phyloP scores from a whole-genome alignment of 2,113 vertebrate genomes.

The Theristicus caerulescens region DNA sequence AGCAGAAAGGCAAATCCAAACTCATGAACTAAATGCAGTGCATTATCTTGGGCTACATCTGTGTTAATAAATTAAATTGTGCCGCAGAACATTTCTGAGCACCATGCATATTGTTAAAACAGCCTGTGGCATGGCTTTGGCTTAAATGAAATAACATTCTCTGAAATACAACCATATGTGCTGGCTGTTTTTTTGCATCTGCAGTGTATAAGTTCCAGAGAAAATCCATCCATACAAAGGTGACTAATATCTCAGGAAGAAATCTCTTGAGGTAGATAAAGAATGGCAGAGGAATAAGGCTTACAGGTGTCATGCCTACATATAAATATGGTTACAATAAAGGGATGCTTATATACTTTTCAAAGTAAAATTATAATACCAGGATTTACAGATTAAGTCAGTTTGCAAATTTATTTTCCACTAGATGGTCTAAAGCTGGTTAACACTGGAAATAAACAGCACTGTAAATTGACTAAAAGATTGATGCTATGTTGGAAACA shows the following conservation, averaged over 20 bases:
- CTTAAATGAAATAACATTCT: neutral
- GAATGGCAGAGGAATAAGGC: neutral
- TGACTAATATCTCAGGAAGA: neutral
- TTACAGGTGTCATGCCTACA: neutral
- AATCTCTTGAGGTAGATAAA: neutral
- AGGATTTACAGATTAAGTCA: neutral
- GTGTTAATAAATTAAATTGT: neutral
- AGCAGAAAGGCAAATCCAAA: constrained; percentile 1
- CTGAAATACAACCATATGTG: fast-evolving
- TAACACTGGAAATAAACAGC: neutral
- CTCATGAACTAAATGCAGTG: neutral
- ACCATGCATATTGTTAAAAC: neutral
- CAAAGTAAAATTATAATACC: neutral
- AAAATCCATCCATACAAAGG: neutral
- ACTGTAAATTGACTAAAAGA: neutral
- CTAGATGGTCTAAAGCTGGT: neutral
- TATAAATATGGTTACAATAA: neutral
- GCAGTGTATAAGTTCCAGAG: neutral
- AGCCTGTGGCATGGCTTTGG: neutral
- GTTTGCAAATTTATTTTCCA: neutral
- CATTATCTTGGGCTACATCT: neutral
- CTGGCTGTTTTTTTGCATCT: neutral
- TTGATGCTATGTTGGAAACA: neutral
- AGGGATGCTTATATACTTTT: neutral
- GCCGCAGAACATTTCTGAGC: neutral